phyloP scores from a whole-genome alignment of 2,113 vertebrate species.

The Paramisgurnus dabryanus region DNA sequence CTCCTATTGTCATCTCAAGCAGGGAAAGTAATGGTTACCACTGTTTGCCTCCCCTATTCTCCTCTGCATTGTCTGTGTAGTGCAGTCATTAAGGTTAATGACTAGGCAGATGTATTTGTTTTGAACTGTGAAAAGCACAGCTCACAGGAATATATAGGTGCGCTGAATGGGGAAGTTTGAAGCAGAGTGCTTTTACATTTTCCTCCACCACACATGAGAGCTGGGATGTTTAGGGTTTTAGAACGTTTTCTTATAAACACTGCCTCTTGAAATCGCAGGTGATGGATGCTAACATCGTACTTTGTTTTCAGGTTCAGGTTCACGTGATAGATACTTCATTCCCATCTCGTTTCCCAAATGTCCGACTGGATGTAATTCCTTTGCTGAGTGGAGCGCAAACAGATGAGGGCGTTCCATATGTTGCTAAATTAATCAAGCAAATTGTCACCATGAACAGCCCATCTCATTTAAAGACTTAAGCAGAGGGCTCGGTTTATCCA shows the following conservation, averaged over 20 bases:
- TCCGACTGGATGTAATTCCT: conserved; percentile 42
- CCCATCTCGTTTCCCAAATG: conserved; percentile 31
- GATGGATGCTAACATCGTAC: conserved; percentile 8
- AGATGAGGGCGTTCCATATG: conserved; percentile 39
- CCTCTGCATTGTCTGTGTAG: conserved; percentile 47
- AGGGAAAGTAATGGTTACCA: conserved; percentile 55
- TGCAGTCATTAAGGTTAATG: conserved; percentile 57
- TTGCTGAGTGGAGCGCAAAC: conserved; percentile 27
- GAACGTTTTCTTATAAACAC: neutral
- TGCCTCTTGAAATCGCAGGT: neutral
- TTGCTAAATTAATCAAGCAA: conserved; percentile 44
- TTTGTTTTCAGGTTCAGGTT: conserved; percentile 15
- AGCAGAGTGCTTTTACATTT: conserved; percentile 18
- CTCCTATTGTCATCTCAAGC: conserved; percentile 54
- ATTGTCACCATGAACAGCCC: conserved; percentile 36
- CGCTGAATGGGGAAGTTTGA: conserved; percentile 16
- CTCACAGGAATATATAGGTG: conserved; percentile 45
- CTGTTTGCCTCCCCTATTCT: conserved; percentile 43
- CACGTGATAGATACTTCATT: conserved; percentile 28
- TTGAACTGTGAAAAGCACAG: conserved; percentile 43
- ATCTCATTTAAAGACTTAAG: conserved; percentile 35
- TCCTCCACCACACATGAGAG: conserved; percentile 16
- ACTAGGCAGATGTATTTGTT: conserved; percentile 55
- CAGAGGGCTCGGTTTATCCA: neutral
- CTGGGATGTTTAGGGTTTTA: conserved; percentile 16